Evolutionary conservation across 1,140 invertebrate species (phyloP).

Genomic region (Aphelenchoides fujianensis): DNA sequence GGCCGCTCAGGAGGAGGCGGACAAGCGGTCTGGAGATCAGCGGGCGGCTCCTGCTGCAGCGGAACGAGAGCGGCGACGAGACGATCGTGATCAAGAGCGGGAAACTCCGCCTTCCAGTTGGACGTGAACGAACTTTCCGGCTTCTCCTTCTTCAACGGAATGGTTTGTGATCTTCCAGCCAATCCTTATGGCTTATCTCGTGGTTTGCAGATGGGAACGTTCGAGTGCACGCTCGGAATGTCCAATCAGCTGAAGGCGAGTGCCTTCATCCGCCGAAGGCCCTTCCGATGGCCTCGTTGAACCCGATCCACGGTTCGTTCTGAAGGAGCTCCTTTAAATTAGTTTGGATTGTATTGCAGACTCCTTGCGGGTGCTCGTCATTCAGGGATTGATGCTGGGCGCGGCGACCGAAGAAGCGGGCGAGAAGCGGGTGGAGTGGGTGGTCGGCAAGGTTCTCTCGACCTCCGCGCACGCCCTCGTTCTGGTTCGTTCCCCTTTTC

Average conservation of each 20-base stretch:
- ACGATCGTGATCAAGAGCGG: not conserved
- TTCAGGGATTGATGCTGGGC: not conserved
- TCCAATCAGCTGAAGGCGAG: not conserved
- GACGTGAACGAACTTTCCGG: not conserved
- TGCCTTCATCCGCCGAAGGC: not conserved
- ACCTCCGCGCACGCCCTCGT: not conserved
- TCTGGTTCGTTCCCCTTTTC: conserved; percentile 11
- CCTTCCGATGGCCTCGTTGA: not conserved
- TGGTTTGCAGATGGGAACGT: not conserved
- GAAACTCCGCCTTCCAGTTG: not conserved
- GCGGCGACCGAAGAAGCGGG: not conserved
- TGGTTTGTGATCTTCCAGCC: not conserved
- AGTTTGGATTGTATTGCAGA: not conserved
- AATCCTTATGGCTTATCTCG: not conserved
- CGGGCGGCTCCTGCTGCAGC: not conserved
- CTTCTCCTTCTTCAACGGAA: conserved; percentile 10
- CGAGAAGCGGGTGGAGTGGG: not conserved
- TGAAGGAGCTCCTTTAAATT: not conserved
- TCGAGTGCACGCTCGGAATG: not conserved
- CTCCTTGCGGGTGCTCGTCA: not conserved
- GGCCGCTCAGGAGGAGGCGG: conserved; percentile 1
- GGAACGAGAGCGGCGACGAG: not conserved
- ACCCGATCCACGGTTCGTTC: not conserved
- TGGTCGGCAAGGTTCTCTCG: not conserved
- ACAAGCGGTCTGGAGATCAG: not conserved